Conservation (phyloP, 2,113 vertebrate genomes). For the Gasterosteus nipponicus region DNA sequence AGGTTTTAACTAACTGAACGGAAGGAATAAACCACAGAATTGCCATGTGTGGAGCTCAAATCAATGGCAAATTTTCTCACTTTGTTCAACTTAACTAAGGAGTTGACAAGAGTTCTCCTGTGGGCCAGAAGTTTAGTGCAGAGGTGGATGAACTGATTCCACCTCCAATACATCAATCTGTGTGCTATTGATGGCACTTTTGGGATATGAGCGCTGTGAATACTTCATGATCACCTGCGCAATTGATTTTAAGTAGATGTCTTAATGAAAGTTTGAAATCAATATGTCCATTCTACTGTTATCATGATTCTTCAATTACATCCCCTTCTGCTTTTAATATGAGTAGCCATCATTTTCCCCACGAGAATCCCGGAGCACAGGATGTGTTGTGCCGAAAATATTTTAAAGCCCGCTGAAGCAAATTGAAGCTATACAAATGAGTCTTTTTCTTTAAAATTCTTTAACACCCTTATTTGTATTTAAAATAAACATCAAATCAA, state of each 20-base stretch:
- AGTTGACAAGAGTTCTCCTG: conserved; percentile 21
- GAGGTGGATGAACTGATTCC: conserved; percentile 5
- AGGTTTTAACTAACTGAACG: conserved; percentile 45
- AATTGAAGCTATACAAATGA: neutral
- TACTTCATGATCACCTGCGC: neutral
- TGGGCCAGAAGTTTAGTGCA: conserved; percentile 28
- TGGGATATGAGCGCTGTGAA: neutral
- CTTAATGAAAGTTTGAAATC: neutral
- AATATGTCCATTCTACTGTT: neutral
- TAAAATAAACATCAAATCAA: neutral
- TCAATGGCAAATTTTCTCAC: conserved; percentile 38
- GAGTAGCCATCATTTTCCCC: neutral
- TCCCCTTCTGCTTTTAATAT: neutral
- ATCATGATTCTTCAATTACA: neutral
- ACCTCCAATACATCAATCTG: neutral
- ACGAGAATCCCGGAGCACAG: too few relatives aligned
- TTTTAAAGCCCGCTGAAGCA: neutral
- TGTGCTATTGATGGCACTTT: neutral
- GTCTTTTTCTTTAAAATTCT: neutral
- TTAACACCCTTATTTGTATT: neutral
- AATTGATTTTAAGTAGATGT: neutral
- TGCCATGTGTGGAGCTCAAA: conserved; percentile 14
- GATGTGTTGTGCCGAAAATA: neutral
- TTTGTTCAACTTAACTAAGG: conserved; percentile 45
- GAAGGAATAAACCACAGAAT: neutral